Conservation (phyloP, 2,888 invertebrate genomes). For the Ochropacha duplaris region DNA sequence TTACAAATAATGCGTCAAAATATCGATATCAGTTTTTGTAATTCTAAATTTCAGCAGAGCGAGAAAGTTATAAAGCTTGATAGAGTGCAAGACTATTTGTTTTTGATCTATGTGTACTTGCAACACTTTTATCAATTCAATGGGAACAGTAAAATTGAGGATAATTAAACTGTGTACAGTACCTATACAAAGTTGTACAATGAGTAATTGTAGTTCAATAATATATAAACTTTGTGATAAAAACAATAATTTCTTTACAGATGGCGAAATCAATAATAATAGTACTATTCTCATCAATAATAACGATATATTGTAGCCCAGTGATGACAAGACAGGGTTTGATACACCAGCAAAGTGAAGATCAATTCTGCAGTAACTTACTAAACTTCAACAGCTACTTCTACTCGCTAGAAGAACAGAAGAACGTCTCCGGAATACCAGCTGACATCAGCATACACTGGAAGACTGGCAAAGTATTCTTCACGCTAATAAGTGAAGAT, state of each 20-base stretch:
- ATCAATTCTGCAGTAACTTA: conserved; percentile 49
- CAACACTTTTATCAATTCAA: no score
- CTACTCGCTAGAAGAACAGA: conserved; percentile 50
- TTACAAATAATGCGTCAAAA: no score
- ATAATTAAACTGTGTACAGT: no score
- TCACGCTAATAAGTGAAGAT: conserved; percentile 67
- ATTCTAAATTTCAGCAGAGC: no score
- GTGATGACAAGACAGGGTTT: conserved; percentile 56
- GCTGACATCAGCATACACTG: conserved; percentile 72
- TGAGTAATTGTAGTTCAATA: no score
- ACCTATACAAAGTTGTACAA: no score
- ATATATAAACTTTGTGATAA: no score
- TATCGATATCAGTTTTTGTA: no score
- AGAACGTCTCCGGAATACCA: conserved; percentile 62
- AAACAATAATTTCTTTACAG: conserved; percentile 61
- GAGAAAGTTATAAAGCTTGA: no score
- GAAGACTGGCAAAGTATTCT: conserved; percentile 68
- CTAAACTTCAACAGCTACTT: conserved; percentile 61
- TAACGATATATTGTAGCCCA: conserved; percentile 39
- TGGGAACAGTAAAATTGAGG: no score
- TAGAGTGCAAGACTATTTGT: no score
- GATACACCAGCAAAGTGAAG: conserved; percentile 35
- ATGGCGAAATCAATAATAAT: conserved; percentile 43
- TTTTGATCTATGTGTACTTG: no score
- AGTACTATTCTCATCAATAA: conserved; percentile 35